Conservation (phyloP, 2,888 invertebrate genomes). For the Andrena dorsata region DNA sequence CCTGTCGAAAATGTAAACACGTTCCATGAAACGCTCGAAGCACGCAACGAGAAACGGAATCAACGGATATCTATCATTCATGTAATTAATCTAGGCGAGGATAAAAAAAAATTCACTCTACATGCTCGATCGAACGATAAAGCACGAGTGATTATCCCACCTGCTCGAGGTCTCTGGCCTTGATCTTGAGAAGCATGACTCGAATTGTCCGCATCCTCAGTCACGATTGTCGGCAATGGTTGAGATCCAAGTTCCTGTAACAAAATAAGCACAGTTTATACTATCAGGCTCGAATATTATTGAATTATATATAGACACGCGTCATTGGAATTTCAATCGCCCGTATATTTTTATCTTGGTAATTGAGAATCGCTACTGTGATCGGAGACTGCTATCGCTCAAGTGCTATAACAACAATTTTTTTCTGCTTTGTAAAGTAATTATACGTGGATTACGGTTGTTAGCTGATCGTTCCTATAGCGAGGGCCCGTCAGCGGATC, state of each 20-base stretch:
- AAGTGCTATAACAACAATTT: neutral
- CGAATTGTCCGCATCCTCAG: slow-evolving; percentile 85
- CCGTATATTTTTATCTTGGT: neutral
- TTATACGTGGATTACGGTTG: neutral
- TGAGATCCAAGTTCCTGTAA: slow-evolving; percentile 88
- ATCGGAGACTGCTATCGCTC: neutral
- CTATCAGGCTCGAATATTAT: neutral
- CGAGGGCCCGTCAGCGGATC: neutral
- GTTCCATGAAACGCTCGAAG: too few species aligned
- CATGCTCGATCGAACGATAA: neutral
- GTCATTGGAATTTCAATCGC: slow-evolving; percentile 8
- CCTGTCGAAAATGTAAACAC: slow-evolving; percentile 64
- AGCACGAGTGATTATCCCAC: slow-evolving; percentile 75
- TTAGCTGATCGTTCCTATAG: neutral
- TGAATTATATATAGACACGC: neutral
- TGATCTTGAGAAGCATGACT: slow-evolving; percentile 83
- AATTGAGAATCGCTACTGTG: neutral
- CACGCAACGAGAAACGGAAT: too few species aligned
- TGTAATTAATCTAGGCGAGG: neutral
- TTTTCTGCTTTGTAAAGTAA: too few species aligned
- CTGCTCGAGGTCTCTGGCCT: slow-evolving; percentile 87
- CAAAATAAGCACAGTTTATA: slow-evolving; percentile 31
- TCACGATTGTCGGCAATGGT: slow-evolving; percentile 87
- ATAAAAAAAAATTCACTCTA: neutral
- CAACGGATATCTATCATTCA: too few species aligned